Evolutionary conservation across 2,113 vertebrate genomes (phyloP), one percentile per base, ranked within the genome.

Genomic region (Noturus placidus): DNA sequence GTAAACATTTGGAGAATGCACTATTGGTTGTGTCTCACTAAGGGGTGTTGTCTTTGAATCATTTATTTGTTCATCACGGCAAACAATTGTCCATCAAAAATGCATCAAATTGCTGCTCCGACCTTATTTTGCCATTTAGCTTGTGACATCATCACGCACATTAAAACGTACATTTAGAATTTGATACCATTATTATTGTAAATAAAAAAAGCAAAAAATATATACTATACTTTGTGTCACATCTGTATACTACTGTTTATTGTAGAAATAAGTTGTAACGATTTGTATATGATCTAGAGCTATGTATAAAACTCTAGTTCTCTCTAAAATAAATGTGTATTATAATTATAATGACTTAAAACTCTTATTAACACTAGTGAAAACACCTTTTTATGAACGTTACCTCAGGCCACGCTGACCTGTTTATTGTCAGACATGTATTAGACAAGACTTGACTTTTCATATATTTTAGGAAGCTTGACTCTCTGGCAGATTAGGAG

Each of bases 401-500:
- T 56, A 52, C 15, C n/a, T 9, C 38, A 65, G 56, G 10, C 19
- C 30, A 52, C 27, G 14, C 50, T n/a, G 38, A 50, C 35, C 70
- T 14, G 35, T 22, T 74, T 25, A 1, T 30, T 61, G 9, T 63
- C 84, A 63, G n/a, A n/a, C 17, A 4, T 20, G 1, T 15, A 65
- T 50, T 14, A 22, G 15, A 10, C 8, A 1, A 20, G 27, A 0
- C 70, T 59, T 54, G 38, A 20, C 25, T 57, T 80, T 80, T 22
- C 0, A 35, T 57, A 57, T 22, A n/a, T 20, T 46, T 67, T 67
- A 50, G 63, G 46, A 52, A 30, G 54, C n/a, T 19, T 74, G 82
- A 67, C 38, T 74, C 57, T 82, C 33, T 83, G 38, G 57, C 20
- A 54, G 42, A 65, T 76, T 83, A 83, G 57, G 1, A 77, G 46